phyloP scores from a whole-genome alignment of 2,888 invertebrate species.

The Stomorhina lunata region DNA sequence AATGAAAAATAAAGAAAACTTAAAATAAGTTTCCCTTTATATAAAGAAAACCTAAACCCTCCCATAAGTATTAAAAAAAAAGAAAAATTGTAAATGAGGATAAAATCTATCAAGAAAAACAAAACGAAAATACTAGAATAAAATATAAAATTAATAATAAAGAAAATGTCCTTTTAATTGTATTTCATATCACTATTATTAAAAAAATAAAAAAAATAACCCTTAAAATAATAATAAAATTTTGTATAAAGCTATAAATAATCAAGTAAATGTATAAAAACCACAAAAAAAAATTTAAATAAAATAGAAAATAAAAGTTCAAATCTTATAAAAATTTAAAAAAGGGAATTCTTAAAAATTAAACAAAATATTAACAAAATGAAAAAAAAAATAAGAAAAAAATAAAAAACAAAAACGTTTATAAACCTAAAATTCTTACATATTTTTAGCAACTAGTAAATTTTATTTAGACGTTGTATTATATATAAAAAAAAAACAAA shows the following conservation, averaged over 20 bases:
- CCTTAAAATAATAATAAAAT: constrained; percentile 15
- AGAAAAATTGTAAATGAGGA: constrained; percentile 33
- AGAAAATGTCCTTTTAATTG: constrained; percentile 54
- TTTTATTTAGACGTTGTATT: constrained; percentile 65
- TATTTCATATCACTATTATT: constrained; percentile 62
- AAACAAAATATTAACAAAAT: constrained; percentile 21
- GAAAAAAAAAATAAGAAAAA: constrained; percentile 1
- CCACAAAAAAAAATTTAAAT: constrained; percentile 20
- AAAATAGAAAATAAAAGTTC: constrained; percentile 61
- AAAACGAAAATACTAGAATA: constrained; percentile 17
- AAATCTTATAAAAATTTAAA: constrained; percentile 47
- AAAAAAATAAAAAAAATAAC: constrained; percentile 33
- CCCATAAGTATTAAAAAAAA: constrained; percentile 31
- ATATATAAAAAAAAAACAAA: constrained; percentile 31
- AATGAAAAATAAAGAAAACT: background rate
- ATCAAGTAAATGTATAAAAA: constrained; percentile 38
- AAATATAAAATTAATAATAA: background rate
- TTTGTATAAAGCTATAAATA: constrained; percentile 46
- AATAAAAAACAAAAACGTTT: background rate
- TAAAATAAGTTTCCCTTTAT: background rate
- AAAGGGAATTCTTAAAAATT: background rate
- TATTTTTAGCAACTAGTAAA: constrained; percentile 63
- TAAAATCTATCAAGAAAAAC: constrained; percentile 28
- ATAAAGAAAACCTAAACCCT: background rate
- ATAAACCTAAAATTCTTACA: constrained; percentile 40